Base-by-base conservation (phyloP, 1,140 invertebrate species). In the Pachypsylla venusta region DNA sequence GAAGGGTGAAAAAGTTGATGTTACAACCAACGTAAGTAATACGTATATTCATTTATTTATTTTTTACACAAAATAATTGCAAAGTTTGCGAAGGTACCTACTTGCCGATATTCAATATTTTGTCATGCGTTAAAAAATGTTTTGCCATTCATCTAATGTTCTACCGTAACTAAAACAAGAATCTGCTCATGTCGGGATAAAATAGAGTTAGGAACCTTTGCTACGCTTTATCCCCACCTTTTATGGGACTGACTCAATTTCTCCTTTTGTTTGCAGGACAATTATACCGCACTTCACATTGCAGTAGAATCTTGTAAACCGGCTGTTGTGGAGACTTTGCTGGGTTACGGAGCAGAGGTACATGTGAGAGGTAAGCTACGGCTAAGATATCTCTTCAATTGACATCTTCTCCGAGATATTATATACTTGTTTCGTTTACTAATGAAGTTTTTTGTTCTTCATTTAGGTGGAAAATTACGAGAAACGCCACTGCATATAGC, bases 201-300 rank as follows among this genome's bases (percentile, higher is more conserved):
- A n/a, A n/a, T n/a, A n/a, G n/a, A n/a, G n/a, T n/a, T n/a, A n/a
- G n/a, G n/a, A n/a, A n/a, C n/a, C n/a, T n/a, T n/a, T n/a, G n/a
- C n/a, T n/a, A n/a, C n/a, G n/a, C n/a, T n/a, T n/a, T n/a, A n/a
- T n/a, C n/a, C n/a, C n/a, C n/a, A n/a, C n/a, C n/a, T n/a, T n/a
- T n/a, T n/a, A n/a, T n/a, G n/a, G n/a, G n/a, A n/a, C n/a, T n/a
- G n/a, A n/a, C n/a, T n/a, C n/a, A n/a, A n/a, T n/a, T n/a, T n/a
- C n/a, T n/a, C n/a, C n/a, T n/a, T n/a, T n/a, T n/a, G 61, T 57
- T 60, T 63, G n/a, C 64, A 98, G 87, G 93, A 98, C 68, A 94
- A 96, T 68, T 96, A 93, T 70, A 98, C 96, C 20, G 93, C 96
- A n/a, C 75, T 99, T 0, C 96, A 99, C 68, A 90, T 98, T 64